These are phyloP conservation scores for Ectropis grisescens DNA, from an alignment of 1,140 invertebrate genomes.

Conservation along the genomic window DNA sequence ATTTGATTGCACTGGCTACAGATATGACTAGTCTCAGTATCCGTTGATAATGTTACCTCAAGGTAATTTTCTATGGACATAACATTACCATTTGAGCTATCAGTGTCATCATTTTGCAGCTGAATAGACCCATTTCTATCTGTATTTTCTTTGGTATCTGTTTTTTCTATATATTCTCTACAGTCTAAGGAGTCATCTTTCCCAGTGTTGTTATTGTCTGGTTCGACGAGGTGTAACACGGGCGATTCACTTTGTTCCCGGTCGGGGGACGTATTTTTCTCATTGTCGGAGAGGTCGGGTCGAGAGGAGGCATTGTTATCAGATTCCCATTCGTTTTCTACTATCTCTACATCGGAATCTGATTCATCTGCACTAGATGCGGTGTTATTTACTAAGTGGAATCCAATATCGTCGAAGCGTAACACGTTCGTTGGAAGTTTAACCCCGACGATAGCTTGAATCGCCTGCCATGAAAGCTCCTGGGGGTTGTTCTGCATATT, in stretches of 20 bases:
- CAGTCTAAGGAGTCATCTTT: constrained; percentile 45
- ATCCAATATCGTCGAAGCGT: constrained; percentile 67
- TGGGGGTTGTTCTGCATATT: constrained; percentile 71
- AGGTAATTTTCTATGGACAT: constrained; percentile 69
- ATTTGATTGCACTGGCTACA: constrained; percentile 64
- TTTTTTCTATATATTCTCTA: constrained; percentile 50
- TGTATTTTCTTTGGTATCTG: constrained; percentile 56
- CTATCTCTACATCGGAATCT: constrained; percentile 68
- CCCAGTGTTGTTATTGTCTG: constrained; percentile 54
- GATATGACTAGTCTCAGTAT: constrained; percentile 63
- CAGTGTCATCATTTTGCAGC: constrained; percentile 46
- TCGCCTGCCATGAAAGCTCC: constrained; percentile 71
- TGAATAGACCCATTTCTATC: constrained; percentile 39
- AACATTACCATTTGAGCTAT: constrained; percentile 62
- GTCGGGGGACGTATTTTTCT: constrained; percentile 45
- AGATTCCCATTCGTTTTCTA: constrained; percentile 66
- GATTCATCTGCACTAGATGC: constrained; percentile 56
- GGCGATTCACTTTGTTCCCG: constrained; percentile 53
- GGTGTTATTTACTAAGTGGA: constrained; percentile 59
- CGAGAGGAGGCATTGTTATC: constrained; percentile 59
- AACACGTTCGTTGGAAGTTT: constrained; percentile 67
- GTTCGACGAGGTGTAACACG: constrained; percentile 52
- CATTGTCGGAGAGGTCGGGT: constrained; percentile 57
- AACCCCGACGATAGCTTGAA: constrained; percentile 69
- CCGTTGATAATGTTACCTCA: constrained; percentile 65